Conservation (phyloP, 2,113 vertebrate genomes). For the Phainopepla nitens region DNA sequence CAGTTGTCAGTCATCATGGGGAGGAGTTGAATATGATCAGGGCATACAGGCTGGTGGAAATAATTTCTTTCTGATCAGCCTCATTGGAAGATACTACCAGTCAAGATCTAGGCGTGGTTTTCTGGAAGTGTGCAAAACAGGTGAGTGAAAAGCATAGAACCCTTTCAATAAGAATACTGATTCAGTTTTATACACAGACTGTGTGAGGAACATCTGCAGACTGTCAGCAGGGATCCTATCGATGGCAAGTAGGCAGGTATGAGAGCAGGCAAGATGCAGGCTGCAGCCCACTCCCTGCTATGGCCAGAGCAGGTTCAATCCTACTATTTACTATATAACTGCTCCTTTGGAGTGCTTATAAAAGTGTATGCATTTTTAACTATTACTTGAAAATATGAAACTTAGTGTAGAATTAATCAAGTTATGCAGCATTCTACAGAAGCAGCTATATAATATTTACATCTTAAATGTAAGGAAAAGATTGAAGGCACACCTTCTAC, state of each 20-base stretch:
- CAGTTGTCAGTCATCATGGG: not conserved
- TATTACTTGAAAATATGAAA: not conserved
- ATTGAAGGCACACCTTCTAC: not conserved
- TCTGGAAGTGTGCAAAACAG: not conserved
- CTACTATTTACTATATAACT: not conserved
- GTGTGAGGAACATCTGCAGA: not conserved
- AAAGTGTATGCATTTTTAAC: not conserved
- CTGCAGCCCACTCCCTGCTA: not conserved
- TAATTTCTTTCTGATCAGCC: not conserved
- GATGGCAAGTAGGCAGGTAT: not conserved
- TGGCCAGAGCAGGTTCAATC: not conserved
- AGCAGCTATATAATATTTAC: not conserved
- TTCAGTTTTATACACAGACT: not conserved
- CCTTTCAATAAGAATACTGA: not conserved
- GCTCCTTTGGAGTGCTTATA: not conserved
- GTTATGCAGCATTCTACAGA: not conserved
- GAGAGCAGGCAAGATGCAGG: not conserved
- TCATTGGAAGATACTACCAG: not conserved
- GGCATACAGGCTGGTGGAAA: not conserved
- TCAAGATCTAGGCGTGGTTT: not conserved
- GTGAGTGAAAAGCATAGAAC: not conserved
- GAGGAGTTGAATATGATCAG: not conserved
- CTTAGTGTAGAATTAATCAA: not conserved
- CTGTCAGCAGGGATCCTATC: not conserved
- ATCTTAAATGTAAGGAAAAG: not conserved